These are phyloP conservation scores for Phengaris alcon DNA, from an alignment of 2,888 invertebrate species.

Conservation along the genomic window DNA sequence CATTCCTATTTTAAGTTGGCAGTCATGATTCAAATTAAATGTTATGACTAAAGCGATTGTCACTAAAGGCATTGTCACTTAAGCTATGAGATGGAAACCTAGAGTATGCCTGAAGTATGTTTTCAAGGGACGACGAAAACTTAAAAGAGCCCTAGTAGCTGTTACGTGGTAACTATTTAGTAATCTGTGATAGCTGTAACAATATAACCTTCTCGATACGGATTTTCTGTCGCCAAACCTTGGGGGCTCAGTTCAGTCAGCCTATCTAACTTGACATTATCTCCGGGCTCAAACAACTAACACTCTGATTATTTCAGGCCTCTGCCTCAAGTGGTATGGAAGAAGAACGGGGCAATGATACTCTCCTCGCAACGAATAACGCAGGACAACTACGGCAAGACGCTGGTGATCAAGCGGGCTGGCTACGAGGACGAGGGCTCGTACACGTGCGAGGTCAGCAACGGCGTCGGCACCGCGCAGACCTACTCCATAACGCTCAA, in stretches of 20 bases:
- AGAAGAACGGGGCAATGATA: conserved; percentile 86
- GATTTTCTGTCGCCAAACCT: too few species aligned
- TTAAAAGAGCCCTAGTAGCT: too few species aligned
- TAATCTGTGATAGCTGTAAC: too few species aligned
- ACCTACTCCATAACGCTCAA: conserved; percentile 91
- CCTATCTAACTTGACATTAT: not conserved
- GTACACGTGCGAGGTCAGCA: conserved; percentile 96
- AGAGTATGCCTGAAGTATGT: too few species aligned
- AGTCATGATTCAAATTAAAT: not conserved
- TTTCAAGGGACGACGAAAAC: too few species aligned
- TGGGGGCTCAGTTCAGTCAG: too few species aligned
- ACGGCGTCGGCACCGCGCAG: conserved; percentile 91
- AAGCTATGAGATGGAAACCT: not conserved
- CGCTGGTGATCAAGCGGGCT: conserved; percentile 91
- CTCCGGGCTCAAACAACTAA: not conserved
- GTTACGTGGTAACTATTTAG: too few species aligned
- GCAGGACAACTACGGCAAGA: conserved; percentile 96
- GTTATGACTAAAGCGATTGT: not conserved
- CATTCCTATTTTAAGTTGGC: not conserved
- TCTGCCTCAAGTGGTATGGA: conserved; percentile 95
- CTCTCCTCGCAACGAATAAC: conserved; percentile 85
- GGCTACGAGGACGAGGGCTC: conserved; percentile 93
- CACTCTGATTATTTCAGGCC: conserved; percentile 79
- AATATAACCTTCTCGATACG: too few species aligned
- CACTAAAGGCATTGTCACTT: not conserved